Evolutionary conservation across 2,113 vertebrate species (phyloP).

Genomic region (Nothobranchius kuhntae): DNA sequence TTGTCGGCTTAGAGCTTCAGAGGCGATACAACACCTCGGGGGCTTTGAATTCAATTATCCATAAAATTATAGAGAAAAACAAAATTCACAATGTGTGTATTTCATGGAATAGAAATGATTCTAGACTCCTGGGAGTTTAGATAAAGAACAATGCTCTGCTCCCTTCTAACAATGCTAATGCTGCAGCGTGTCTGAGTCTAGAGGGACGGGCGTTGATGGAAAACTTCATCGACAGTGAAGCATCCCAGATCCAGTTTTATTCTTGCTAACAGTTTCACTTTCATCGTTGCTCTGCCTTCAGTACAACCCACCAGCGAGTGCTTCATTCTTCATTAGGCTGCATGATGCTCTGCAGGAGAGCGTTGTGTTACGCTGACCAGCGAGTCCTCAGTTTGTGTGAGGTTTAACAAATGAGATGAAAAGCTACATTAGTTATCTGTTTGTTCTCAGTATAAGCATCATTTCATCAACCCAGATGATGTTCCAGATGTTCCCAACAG

Average conservation of each 20-base stretch:
- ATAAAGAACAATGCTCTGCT: constrained; percentile 49
- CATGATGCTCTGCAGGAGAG: neutral
- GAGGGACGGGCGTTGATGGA: constrained; percentile 17
- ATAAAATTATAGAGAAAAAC: constrained; percentile 60
- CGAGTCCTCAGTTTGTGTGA: no score
- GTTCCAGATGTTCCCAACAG: no score
- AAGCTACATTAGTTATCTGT: no score
- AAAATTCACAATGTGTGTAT: constrained; percentile 59
- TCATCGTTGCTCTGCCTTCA: neutral
- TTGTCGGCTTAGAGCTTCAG: constrained; percentile 8
- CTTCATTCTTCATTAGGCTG: no score
- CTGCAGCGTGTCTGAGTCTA: constrained; percentile 23
- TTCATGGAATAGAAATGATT: constrained; percentile 66
- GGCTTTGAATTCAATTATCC: constrained; percentile 65
- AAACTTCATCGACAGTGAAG: constrained; percentile 35
- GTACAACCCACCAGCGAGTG: neutral
- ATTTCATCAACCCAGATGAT: no score
- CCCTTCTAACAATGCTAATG: constrained; percentile 17
- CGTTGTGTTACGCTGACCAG: no score
- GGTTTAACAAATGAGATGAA: no score
- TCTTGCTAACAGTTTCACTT: constrained; percentile 15
- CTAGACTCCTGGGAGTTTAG: constrained; percentile 46
- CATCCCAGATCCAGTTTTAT: constrained; percentile 13
- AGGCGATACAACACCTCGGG: constrained; percentile 33
- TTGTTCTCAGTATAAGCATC: no score